phyloP scores from a whole-genome alignment of 1,140 invertebrate species.

The Drosophila malerkotliana region DNA sequence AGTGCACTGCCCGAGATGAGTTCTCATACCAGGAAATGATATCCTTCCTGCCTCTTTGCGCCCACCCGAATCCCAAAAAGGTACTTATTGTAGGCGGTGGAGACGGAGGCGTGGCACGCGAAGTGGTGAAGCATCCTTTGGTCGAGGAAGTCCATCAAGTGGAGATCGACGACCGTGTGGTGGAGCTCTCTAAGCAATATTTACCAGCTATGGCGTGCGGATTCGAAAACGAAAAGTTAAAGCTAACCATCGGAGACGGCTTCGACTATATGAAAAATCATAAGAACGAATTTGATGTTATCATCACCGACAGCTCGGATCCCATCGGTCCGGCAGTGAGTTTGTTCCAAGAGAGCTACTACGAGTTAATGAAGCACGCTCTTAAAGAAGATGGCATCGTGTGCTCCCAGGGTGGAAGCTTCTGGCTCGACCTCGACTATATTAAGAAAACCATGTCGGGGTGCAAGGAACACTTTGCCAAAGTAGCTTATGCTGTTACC shows the following conservation, averaged over 20 bases:
- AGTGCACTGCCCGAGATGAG: slow-evolving; percentile 98
- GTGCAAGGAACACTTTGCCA: slow-evolving; percentile 91
- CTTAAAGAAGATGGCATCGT: slow-evolving; percentile 94
- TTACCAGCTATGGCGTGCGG: slow-evolving; percentile 95
- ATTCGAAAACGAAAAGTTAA: slow-evolving; percentile 93
- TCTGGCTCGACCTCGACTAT: slow-evolving; percentile 93
- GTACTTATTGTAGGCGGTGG: slow-evolving; percentile 99
- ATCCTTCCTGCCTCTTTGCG: slow-evolving; percentile 95
- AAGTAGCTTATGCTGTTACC: slow-evolving; percentile 90
- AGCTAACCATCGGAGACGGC: slow-evolving; percentile 95
- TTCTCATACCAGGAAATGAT: slow-evolving; percentile 99
- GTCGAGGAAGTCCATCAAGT: slow-evolving; percentile 95
- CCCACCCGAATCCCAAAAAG: slow-evolving; percentile 95
- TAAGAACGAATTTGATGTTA: slow-evolving; percentile 95
- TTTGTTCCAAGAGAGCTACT: slow-evolving; percentile 94
- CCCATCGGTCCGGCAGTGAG: slow-evolving; percentile 93
- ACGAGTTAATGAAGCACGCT: slow-evolving; percentile 92
- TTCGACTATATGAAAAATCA: slow-evolving; percentile 97
- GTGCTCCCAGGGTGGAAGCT: slow-evolving; percentile 96
- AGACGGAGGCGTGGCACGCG: slow-evolving; percentile 94
- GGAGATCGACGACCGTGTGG: slow-evolving; percentile 96
- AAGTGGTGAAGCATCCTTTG: slow-evolving; percentile 95
- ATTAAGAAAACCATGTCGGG: slow-evolving; percentile 90
- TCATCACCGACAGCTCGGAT: slow-evolving; percentile 99
- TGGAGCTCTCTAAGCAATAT: slow-evolving; percentile 96